These are phyloP conservation scores for Sebastes vulpes DNA, from an alignment of 2,797 vertebrate genomes.

Conservation along the genomic window DNA sequence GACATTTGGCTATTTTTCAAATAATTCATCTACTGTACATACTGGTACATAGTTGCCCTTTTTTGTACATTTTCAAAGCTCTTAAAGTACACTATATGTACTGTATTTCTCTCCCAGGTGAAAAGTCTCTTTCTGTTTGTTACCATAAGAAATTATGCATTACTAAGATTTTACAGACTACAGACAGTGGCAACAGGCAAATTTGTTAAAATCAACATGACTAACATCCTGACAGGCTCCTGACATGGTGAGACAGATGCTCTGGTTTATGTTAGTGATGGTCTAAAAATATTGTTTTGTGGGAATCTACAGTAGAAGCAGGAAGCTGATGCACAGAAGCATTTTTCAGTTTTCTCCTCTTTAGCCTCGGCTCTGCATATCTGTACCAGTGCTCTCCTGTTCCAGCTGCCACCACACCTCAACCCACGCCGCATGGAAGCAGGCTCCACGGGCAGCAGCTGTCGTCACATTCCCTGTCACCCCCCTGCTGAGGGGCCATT, in stretches of 20 bases:
- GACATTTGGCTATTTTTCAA: neutral
- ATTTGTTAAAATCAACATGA: constrained; percentile 34
- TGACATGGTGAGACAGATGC: constrained; percentile 17
- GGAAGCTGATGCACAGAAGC: neutral
- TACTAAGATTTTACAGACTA: constrained; percentile 7
- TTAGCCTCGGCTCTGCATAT: constrained; percentile 12
- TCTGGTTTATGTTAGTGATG: constrained; percentile 16
- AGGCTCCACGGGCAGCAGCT: constrained; percentile 55
- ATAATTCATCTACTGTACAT: neutral
- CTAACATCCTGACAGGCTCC: constrained; percentile 7
- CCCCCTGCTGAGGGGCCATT: constrained; percentile 27
- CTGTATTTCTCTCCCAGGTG: neutral
- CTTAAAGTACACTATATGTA: too few relatives aligned
- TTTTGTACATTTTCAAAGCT: neutral
- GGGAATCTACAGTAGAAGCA: neutral
- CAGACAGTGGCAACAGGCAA: neutral
- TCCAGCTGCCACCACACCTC: constrained; percentile 71
- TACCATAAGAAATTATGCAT: constrained; percentile 15
- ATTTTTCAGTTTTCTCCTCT: neutral
- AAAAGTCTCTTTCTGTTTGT: neutral
- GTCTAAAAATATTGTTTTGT: constrained; percentile 37
- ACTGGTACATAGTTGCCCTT: neutral
- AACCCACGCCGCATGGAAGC: constrained; percentile 45
- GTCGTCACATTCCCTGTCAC: constrained; percentile 41
- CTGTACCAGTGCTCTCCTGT: neutral